phyloP scores from a whole-genome alignment of 2,888 invertebrate species.

The Drosophila pegasa region DNA sequence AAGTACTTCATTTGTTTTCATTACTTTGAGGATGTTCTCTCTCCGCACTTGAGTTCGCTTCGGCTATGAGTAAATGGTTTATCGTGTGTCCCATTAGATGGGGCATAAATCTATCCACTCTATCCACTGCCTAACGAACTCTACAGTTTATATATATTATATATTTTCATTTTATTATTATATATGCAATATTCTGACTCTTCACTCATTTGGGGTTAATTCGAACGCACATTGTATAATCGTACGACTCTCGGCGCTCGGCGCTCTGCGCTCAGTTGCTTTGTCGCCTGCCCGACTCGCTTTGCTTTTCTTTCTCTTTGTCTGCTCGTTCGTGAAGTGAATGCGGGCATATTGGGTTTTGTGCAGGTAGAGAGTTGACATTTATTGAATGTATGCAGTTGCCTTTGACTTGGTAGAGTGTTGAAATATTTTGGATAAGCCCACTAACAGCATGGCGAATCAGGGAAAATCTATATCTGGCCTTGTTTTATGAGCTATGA shows the following conservation, averaged over 20 bases:
- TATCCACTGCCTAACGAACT: background rate
- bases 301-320: constrained; percentile 40
- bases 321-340: background rate
- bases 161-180: background rate
- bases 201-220: constrained; percentile 60
- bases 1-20: constrained; percentile 23
- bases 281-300: constrained; percentile 45
- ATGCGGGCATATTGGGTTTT: background rate
- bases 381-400: no score
- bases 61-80: constrained; percentile 38
- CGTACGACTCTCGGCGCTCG: constrained; percentile 43
- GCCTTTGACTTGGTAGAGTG: no score
- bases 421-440: no score
- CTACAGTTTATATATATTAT: background rate
- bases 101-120: constrained; percentile 33
- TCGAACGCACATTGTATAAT: constrained; percentile 74
- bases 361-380: no score
- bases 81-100: constrained; percentile 42
- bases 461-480: no score
- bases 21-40: constrained; percentile 2
- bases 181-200: constrained; percentile 31
- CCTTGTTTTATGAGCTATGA: no score
- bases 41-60: constrained; percentile 31
- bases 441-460: no score
- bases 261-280: constrained; percentile 36